These are phyloP conservation scores for Alviniconcha marisindica DNA, from an alignment of 1,140 invertebrate species.

Conservation along the genomic window DNA sequence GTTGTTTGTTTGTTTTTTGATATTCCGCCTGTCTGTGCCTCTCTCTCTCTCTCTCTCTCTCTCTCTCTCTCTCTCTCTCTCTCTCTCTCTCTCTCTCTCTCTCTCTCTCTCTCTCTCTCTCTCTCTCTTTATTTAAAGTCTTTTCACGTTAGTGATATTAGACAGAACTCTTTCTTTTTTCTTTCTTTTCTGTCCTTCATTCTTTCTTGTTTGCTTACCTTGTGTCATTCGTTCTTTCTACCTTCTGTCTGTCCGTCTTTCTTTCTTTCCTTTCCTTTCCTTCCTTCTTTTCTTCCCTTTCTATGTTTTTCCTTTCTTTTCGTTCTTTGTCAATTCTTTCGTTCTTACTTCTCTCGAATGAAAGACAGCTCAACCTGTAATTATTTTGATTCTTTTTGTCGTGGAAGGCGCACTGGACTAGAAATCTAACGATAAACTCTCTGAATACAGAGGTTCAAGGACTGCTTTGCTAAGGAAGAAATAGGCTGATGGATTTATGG, in stretches of 20 bases:
- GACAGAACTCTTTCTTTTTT: not conserved
- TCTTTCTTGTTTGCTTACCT: not conserved
- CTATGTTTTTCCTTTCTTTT: not conserved
- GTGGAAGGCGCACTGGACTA: too few species aligned
- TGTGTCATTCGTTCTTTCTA: not conserved
- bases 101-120: slow-evolving; percentile 4
- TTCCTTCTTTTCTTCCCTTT: slow-evolving; percentile 3
- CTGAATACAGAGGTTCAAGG: too few species aligned
- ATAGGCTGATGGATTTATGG: too few species aligned
- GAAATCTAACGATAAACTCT: too few species aligned
- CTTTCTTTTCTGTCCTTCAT: not conserved
- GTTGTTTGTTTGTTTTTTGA: too few species aligned
- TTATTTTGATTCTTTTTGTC: too few species aligned
- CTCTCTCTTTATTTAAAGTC: not conserved
- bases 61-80: not conserved
- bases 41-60: not conserved
- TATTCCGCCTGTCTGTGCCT: not conserved
- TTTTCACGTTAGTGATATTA: not conserved
- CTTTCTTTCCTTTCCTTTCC: slow-evolving; percentile 13
- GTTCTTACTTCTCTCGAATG: too few species aligned
- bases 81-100: not conserved
- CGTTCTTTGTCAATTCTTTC: not conserved
- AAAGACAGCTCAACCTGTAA: too few species aligned
- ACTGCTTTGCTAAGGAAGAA: too few species aligned
- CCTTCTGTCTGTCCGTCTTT: not conserved